Percentiles rank a stretch among this genome's conserved stretches.
These are phyloP conservation scores for Coccyzus lansbergi DNA, from an alignment of 2,797 vertebrate genomes.

Conservation along the genomic window DNA sequence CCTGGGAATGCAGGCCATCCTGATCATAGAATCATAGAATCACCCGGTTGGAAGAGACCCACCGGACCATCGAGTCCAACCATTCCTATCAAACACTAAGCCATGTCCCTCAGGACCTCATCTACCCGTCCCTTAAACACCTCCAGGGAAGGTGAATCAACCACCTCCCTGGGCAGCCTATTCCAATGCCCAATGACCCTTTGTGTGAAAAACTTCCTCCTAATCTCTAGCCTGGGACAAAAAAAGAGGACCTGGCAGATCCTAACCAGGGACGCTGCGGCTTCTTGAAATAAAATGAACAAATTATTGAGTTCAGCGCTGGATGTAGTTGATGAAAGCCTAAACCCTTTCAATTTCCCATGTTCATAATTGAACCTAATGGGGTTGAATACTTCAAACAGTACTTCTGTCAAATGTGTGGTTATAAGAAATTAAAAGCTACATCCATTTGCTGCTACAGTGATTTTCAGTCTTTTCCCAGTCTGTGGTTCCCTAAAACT, in stretches of 20 bases:
- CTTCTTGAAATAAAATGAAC: not conserved
- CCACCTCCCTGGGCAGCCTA: too few species aligned
- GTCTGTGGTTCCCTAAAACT: not conserved
- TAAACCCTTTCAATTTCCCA: not conserved
- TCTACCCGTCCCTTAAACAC: too few species aligned
- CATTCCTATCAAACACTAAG: too few species aligned
- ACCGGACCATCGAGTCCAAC: too few species aligned
- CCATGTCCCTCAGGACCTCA: too few species aligned
- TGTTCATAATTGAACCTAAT: not conserved
- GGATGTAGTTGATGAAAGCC: fast-evolving
- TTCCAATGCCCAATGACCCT: too few species aligned
- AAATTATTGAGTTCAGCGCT: not conserved
- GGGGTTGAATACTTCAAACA: not conserved
- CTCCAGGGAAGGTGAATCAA: too few species aligned
- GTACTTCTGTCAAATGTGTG: not conserved
- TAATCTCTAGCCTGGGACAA: too few species aligned
- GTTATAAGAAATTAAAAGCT: not conserved
- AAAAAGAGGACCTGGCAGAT: not conserved
- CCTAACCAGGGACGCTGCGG: not conserved
- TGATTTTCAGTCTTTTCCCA: not conserved
- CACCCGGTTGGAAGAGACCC: too few species aligned
- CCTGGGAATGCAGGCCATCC: fast-evolving
- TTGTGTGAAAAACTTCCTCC: too few species aligned
- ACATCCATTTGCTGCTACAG: not conserved
- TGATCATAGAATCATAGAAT: too few species aligned